Evolutionary conservation across 2,113 vertebrate genomes (phyloP).

Genomic region (Cacatua alba): DNA sequence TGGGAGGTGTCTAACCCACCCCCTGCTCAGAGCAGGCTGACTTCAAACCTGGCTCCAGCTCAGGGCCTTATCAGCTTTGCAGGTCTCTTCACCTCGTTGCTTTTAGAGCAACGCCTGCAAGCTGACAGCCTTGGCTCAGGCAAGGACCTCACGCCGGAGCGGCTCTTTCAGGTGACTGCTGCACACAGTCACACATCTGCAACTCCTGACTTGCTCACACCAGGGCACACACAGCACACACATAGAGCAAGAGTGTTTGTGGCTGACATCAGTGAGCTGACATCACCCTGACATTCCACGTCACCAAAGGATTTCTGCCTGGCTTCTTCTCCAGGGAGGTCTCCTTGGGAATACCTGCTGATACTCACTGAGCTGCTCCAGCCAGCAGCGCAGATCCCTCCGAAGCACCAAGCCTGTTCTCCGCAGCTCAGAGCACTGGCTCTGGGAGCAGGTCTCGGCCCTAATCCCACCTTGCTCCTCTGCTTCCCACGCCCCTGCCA

Average conservation of each 20-base stretch:
- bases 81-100: neutral
- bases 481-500: neutral
- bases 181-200: accelerated
- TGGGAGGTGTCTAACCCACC: neutral
- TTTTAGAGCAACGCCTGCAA: neutral
- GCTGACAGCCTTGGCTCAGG: neutral
- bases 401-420: neutral
- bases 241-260: neutral
- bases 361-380: neutral
- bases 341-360: neutral
- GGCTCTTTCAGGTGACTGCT: neutral
- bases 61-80: neutral
- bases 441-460: neutral
- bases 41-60: neutral
- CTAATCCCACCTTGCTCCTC: neutral
- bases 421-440: neutral
- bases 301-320: neutral
- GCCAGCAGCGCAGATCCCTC: neutral
- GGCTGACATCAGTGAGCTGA: neutral
- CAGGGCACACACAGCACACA: no score
- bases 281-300: neutral
- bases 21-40: neutral
- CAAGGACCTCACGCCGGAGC: neutral
- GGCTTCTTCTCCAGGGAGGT: neutral
- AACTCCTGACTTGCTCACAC: neutral